Evolutionary conservation across 1,140 invertebrate genomes (phyloP), one percentile per base, ranked within the genome.

Genomic region (Heterodera schachtii): DNA sequence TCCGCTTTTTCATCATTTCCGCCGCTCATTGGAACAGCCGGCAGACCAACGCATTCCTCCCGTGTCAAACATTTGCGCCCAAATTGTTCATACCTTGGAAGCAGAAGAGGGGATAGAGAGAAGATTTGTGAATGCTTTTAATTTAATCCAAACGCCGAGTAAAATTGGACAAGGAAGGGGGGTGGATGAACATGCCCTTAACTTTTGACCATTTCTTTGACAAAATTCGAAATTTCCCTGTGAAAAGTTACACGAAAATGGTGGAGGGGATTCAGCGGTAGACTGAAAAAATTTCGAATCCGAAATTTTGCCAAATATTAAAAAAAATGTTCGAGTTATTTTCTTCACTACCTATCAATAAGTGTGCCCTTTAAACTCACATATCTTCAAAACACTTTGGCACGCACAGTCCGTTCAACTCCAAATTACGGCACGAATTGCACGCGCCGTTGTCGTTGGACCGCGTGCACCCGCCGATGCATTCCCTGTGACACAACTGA

Each of bases 391-490:
- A 94, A 90, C 96, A 98, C 5, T 91, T 86, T 1, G 92, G 87
- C 2, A 93, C 90, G 89, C 95, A 97, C 60, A 90, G 82, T 3
- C 90, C 92, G 60, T 87, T 79, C 75, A 92, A 92, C 1, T 93
- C 89, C 73, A 93, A 93, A 86, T 94, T 91, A 78, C 92, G 92
- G 90, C 96, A 97, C 7, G 93, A 93, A 57, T 92, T 91, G 90
- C 96, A 98, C 70, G 94, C 91, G n/a, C 89, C 86, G 0, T 91
- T 77, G 7, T 84, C 87, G 16, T 91, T 89, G 7, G 91, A 88
- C 1, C 93, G 93, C 8, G 88, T 91, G 90, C 96, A 98, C 16
- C 95, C 94, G 43, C 95, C 95, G 4, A 97, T 87, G 90, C 96
- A 98, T 41, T 92, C 91, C 16, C 91, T 83, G 89, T 95, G 92